Evolutionary conservation across 30 jellyfish, hydroid and myxozoan species (phyloP).

Genomic region (Hydra vulgaris): DNA sequence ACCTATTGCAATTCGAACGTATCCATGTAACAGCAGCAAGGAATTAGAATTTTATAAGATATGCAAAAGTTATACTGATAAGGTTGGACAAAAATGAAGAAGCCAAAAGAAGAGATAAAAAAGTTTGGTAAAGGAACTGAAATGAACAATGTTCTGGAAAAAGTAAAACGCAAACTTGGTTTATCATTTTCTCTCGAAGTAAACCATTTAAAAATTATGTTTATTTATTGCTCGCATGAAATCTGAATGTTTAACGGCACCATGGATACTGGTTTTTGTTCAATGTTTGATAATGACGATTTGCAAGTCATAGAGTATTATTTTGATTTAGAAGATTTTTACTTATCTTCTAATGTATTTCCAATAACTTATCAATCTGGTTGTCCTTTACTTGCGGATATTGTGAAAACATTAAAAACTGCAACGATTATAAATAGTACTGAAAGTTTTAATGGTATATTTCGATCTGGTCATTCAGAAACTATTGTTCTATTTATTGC

Average conservation of each 20-base stretch:
- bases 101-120: conserved; percentile 37
- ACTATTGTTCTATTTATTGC: conserved; percentile 65
- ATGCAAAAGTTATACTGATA: conserved; percentile 42
- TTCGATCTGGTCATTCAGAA: conserved; percentile 80
- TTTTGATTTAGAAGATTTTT: conserved; percentile 44
- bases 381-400: conserved; percentile 75
- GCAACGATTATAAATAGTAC: not conserved
- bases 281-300: conserved; percentile 45
- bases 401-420: conserved; percentile 32
- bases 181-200: not conserved
- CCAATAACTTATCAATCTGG: conserved; percentile 59
- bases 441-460: conserved; percentile 18
- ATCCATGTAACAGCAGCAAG: conserved; percentile 52
- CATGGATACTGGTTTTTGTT: conserved; percentile 42
- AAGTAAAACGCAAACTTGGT: conserved; percentile 38
- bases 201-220: conserved; percentile 26
- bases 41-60: conserved; percentile 49
- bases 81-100: conserved; percentile 38
- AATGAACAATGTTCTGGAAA: conserved; percentile 33
- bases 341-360: conserved; percentile 52
- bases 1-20: conserved; percentile 48
- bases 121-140: conserved; percentile 45
- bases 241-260: conserved; percentile 23
- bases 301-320: conserved; percentile 65
- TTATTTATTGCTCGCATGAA: conserved; percentile 47